Evolutionary conservation across 2,888 invertebrate genomes (phyloP).

Genomic region (Diplolepis rosae): DNA sequence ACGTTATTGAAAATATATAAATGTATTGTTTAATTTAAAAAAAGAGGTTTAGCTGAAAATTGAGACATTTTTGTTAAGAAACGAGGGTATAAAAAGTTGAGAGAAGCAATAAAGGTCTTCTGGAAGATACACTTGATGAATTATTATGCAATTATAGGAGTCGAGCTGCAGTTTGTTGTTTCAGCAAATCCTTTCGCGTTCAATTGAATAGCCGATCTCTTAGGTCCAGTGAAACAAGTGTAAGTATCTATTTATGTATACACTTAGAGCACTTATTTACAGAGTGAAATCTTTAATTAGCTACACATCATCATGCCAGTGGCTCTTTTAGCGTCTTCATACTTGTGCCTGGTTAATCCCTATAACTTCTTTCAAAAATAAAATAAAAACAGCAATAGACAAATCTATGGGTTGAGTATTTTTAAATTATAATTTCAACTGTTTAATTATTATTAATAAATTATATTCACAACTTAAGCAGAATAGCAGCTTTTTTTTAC

Average conservation of each 20-base stretch:
- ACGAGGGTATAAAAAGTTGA: not conserved
- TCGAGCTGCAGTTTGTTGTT: conserved; percentile 8
- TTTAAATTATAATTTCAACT: too few relatives aligned
- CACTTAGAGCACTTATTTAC: conserved; percentile 29
- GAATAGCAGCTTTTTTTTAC: too few relatives aligned
- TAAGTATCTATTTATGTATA: conserved; percentile 27
- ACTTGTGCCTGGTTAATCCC: not conserved
- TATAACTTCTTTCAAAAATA: too few relatives aligned
- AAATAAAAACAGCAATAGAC: too few relatives aligned
- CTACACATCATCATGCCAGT: conserved; percentile 19
- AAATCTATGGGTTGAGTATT: too few relatives aligned
- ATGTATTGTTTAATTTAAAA: too few relatives aligned
- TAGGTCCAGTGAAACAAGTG: conserved; percentile 15
- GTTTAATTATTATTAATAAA: too few relatives aligned
- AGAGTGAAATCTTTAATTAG: conserved; percentile 33
- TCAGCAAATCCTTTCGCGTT: conserved; percentile 15
- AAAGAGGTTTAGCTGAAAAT: too few relatives aligned
- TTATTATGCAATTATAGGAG: conserved; percentile 12
- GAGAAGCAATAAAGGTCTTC: conserved; percentile 8
- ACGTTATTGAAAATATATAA: too few relatives aligned
- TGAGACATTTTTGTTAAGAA: not conserved
- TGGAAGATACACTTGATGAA: conserved; percentile 15
- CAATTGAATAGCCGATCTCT: conserved; percentile 5
- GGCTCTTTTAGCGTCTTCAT: conserved; percentile 16
- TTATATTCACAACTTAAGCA: too few relatives aligned